Evolutionary conservation across 2,888 invertebrate species (phyloP).

Genomic region (Eugnorisma glareosa): DNA sequence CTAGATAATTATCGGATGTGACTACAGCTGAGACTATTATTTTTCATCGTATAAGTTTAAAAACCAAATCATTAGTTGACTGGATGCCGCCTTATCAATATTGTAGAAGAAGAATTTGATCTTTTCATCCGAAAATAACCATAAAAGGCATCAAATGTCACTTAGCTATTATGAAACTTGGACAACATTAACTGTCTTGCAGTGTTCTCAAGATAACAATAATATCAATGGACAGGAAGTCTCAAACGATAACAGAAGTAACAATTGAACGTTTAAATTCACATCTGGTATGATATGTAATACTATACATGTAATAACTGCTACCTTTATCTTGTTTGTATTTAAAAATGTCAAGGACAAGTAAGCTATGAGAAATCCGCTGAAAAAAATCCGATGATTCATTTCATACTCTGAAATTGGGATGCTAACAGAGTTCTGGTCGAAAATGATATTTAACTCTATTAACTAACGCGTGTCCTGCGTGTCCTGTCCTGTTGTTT

Average conservation of each 20-base stretch:
- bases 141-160: background rate
- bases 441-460: too few species aligned
- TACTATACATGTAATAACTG: slow-evolving; percentile 16
- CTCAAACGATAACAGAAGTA: slow-evolving; percentile 15
- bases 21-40: background rate
- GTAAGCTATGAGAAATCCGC: background rate
- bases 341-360: slow-evolving; percentile 28
- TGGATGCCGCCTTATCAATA: background rate
- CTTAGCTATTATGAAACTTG: slow-evolving; percentile 12
- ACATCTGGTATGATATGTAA: slow-evolving; percentile 16
- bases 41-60: background rate
- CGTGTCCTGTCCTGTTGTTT: too few species aligned
- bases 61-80: background rate
- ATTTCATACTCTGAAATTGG: background rate
- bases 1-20: background rate
- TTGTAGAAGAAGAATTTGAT: background rate
- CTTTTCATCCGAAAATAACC: slow-evolving; percentile 9
- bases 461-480: too few species aligned
- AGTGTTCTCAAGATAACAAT: slow-evolving; percentile 14
- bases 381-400: slow-evolving; percentile 11
- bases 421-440: background rate
- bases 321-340: slow-evolving; percentile 10
- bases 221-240: slow-evolving; percentile 15
- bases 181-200: background rate
- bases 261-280: background rate